Evolutionary conservation across 1,140 invertebrate genomes (phyloP), one percentile per base, ranked within the genome.

Genomic region (Kradibia gibbosae): DNA sequence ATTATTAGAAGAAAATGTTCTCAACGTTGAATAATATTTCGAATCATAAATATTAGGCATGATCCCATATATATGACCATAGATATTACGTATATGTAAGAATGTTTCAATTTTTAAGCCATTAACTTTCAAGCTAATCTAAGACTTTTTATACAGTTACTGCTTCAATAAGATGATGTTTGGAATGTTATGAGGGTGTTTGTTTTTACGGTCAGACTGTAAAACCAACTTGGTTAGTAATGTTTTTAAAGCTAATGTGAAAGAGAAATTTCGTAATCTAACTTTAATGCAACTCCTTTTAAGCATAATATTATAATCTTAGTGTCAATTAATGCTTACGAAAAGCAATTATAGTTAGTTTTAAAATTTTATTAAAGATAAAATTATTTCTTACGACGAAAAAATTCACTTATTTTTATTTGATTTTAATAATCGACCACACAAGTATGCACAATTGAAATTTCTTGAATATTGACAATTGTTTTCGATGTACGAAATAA

Each of bases 171-270:
- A 67, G 62, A 67, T 34, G 36, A 67, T 67, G 34, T n/a, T 67
- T 67, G 39, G 62, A 39, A 36, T 39, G 62, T 67, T 67, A 67
- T 10, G 62, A 67, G 62, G 62, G 62, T 67, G n/a, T 67, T 67
- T 39, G 62, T 20, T 67, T 67, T 67, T 67, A 67, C 62, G 22
- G 62, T 36, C 22, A 7, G 62, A 67, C 39, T 67, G 62, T 67
- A 67, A 67, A 67, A 39, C 62, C 17, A n/a, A 67, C 62, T 36
- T 7, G 62, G 62, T 20, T 15, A 67, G 34, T n/a, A 22, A 5
- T 36, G 34, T n/a, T 39, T 67, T 67, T 39, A 8, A 67, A 36
- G 34, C 39, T 67, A n/a, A n/a, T 36, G 34, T 10, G 25, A 67
- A 67, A 67, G 36, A 67, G 34, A 67, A 67, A 67, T 67, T 39